Conservation (phyloP, 2,113 vertebrate species). For the Dromiciops gliroides region DNA sequence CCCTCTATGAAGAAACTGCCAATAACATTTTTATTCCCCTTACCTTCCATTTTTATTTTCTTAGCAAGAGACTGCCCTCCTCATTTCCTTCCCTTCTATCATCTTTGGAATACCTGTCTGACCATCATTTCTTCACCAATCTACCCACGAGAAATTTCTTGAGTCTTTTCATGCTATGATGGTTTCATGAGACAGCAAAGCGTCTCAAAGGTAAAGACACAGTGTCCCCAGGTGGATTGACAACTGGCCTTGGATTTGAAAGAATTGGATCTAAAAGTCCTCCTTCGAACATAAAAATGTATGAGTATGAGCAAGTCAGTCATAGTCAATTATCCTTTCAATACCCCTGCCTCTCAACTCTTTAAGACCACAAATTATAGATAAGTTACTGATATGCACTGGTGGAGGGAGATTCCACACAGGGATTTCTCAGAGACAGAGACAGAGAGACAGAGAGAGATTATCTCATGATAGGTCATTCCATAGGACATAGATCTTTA, state of each 20-base stretch:
- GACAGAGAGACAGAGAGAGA: not conserved
- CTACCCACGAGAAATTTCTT: not conserved
- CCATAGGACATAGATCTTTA: not conserved
- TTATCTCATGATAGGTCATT: not conserved
- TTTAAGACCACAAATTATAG: not conserved
- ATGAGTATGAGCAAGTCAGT: not conserved
- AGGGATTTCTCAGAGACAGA: too few species aligned
- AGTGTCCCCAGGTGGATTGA: not conserved
- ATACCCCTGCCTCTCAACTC: not conserved
- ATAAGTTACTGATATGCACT: not conserved
- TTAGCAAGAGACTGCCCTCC: not conserved
- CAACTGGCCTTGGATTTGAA: not conserved
- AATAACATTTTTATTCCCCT: not conserved
- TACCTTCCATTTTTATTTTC: not conserved
- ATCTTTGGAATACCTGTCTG: accelerated
- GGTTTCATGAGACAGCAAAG: not conserved
- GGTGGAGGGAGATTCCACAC: too few species aligned
- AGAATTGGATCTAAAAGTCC: not conserved
- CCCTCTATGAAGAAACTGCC: not conserved
- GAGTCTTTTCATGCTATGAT: not conserved
- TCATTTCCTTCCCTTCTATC: not conserved
- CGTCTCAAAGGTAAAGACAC: not conserved
- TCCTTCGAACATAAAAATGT: not conserved
- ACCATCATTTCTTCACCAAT: not conserved
- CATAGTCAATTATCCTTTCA: not conserved